Evolutionary conservation across 2,113 vertebrate genomes (phyloP), one percentile per base, ranked within the genome.

Genomic region (Cynocephalus volans): DNA sequence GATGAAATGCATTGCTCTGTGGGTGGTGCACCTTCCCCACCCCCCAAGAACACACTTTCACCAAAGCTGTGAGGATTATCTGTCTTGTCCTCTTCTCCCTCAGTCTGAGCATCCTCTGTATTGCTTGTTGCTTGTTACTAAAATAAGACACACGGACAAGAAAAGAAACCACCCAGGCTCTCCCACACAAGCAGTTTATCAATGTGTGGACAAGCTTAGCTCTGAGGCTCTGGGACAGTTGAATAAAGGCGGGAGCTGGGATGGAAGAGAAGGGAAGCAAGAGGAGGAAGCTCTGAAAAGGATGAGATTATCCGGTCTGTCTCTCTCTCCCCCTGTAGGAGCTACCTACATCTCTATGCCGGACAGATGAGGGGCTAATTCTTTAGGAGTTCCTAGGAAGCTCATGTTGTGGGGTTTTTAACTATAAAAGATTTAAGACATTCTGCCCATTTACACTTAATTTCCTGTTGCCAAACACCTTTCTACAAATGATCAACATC

Each of bases 71-170:
- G 70, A 92, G 67, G 52, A 80, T 92, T 94, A 45, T 93, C 81
- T 97, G 69, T 89, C 79, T 95, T 95, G 75, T 95, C 88, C 60
- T 96, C 75, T 95, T 96, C 90, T 84, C 89, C 83, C 90, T 96
- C 94, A 94, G 90, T 94, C 80, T 96, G 73, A 96, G 95, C 41
- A 58, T 89, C 91, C 67, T 90, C 90, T 96, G 41, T 52, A 75
- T 93, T 82, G 82, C 96, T 97, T 90, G 65, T 97, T 93, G 95
- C 92, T 86, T 95, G 88, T 96, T 98, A 86, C 94, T 96, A 96
- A 97, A 97, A 96, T 96, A 96, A 97, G 93, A 96, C 90, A 92
- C 48, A 86, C 11, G 23, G 64, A 58, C 94, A 97, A 92, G 90
- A 97, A 97, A 95, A 95, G 92, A 95, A 96, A 36, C 60, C 45